Conservation (phyloP, 2,888 invertebrate genomes). For the Sericinus montela region DNA sequence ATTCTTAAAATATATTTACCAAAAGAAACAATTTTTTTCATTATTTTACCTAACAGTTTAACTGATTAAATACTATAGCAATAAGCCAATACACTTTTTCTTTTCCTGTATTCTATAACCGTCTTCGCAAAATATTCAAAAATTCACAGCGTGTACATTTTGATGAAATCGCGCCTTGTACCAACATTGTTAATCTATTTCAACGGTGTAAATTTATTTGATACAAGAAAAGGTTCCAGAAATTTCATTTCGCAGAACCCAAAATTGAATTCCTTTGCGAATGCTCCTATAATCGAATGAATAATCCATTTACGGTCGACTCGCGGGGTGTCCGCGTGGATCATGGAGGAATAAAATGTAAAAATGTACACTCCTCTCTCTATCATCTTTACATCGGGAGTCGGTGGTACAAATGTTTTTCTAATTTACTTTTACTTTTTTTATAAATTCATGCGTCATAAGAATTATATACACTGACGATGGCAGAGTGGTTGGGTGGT, state of each 20-base stretch:
- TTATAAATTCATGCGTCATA: too few species aligned
- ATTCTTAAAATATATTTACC: too few species aligned
- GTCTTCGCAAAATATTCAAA: too few species aligned
- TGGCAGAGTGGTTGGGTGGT: too few species aligned
- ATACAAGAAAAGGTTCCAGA: conserved; percentile 50
- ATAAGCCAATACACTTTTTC: too few species aligned
- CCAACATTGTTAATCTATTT: conserved; percentile 35
- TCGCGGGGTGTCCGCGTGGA: conserved; percentile 34
- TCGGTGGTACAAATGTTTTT: conserved; percentile 17
- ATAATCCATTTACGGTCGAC: conserved; percentile 57
- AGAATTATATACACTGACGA: too few species aligned
- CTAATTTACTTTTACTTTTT: conserved; percentile 29
- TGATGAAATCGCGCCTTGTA: neutral
- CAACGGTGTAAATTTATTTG: conserved; percentile 53
- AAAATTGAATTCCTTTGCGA: conserved; percentile 69
- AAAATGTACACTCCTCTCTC: conserved; percentile 19
- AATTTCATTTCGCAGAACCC: conserved; percentile 60
- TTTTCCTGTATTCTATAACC: too few species aligned
- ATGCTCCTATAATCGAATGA: conserved; percentile 69
- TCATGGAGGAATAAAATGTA: conserved; percentile 29
- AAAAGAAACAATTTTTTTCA: too few species aligned
- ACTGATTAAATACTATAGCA: too few species aligned
- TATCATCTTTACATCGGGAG: conserved; percentile 1
- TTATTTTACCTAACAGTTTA: too few species aligned
- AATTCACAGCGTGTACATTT: too few species aligned